phyloP scores from a whole-genome alignment of 2,888 invertebrate genomes.

The Bembecia ichneumoniformis region DNA sequence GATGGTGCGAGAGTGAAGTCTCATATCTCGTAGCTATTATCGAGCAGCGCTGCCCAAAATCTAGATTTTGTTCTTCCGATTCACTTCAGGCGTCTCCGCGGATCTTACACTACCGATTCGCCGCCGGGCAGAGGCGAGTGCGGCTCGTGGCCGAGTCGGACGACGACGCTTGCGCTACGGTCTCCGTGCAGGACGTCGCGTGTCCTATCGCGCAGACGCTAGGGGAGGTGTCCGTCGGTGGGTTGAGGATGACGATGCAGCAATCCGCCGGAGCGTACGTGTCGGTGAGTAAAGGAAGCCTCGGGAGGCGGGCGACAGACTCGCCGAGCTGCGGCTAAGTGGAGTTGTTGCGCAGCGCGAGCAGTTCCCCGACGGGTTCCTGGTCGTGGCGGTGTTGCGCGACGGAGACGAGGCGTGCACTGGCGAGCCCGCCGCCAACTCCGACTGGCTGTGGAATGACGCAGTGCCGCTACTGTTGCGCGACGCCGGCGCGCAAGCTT shows the following conservation, averaged over 20 bases:
- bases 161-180: constrained; percentile 46
- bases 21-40: too few relatives aligned
- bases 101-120: constrained; percentile 37
- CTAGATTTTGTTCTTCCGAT: background rate
- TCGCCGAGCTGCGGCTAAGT: background rate
- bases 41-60: background rate
- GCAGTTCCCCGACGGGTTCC: constrained; percentile 46
- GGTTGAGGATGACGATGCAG: constrained; percentile 45
- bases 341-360: constrained; percentile 21
- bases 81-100: constrained; percentile 35
- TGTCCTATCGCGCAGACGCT: constrained; percentile 48
- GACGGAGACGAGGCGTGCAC: constrained; percentile 30
- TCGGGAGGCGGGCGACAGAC: background rate
- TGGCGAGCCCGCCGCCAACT: constrained; percentile 16
- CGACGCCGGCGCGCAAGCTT: constrained; percentile 7
- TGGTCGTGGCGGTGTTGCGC: constrained; percentile 36
- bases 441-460: constrained; percentile 44
- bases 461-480: constrained; percentile 15
- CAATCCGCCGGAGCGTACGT: constrained; percentile 48
- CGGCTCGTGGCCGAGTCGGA: constrained; percentile 39
- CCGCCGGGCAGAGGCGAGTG: constrained; percentile 31
- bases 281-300: constrained; percentile 26
- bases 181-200: constrained; percentile 46
- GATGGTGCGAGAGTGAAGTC: too few relatives aligned
- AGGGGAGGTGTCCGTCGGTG: constrained; percentile 18